Evolutionary conservation across 2,113 vertebrate species (phyloP).

Genomic region (Sylvietta virens): DNA sequence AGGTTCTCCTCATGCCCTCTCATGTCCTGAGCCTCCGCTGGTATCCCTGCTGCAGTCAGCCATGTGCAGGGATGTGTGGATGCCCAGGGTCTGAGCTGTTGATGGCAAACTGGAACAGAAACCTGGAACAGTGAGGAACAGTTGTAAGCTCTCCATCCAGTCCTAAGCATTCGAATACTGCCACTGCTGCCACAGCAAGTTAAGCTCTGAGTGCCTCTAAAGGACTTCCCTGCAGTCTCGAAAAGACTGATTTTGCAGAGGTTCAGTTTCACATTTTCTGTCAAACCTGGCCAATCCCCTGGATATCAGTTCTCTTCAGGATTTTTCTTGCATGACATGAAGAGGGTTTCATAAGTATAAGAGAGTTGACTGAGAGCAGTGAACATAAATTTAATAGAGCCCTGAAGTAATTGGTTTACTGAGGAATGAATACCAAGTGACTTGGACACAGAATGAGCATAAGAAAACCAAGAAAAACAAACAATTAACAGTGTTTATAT

Average conservation of each 20-base stretch:
- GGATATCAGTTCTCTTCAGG: background rate
- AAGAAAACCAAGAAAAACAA: background rate
- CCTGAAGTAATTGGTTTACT: background rate
- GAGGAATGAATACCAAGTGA: background rate
- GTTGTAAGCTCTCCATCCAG: background rate
- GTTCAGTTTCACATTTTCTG: background rate
- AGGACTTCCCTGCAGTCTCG: background rate
- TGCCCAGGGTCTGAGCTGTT: background rate
- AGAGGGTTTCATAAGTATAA: background rate
- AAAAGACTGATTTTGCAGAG: background rate
- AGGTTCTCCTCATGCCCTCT: background rate
- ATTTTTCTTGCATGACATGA: background rate
- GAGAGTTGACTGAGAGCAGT: background rate
- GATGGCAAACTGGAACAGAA: background rate
- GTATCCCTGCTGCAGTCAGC: background rate
- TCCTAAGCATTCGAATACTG: background rate
- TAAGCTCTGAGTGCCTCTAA: background rate
- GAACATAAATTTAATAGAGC: background rate
- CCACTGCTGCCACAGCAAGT: background rate
- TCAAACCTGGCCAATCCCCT: background rate
- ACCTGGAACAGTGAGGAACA: background rate
- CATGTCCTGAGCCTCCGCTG: rapidly evolving
- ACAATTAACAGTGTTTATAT: constrained; percentile 5
- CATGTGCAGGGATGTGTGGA: background rate
- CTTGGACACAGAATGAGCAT: background rate